Evolutionary conservation across 2,888 invertebrate species (phyloP), one percentile per base, ranked within the genome.

Genomic region (Apocheima hispidaria): DNA sequence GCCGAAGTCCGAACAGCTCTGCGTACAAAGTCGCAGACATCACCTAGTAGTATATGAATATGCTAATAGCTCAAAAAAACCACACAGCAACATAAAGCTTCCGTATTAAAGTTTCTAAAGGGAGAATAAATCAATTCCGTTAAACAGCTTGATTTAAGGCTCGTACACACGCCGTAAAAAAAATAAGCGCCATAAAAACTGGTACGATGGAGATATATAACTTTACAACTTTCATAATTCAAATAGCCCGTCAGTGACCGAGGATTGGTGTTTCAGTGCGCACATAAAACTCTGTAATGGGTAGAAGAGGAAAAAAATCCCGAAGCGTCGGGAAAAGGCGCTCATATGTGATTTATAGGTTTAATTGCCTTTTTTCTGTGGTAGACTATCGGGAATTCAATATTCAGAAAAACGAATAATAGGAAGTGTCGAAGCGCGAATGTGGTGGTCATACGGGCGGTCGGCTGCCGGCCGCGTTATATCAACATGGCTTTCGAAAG

Each of bases 221-320:
- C 83, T 84, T 86, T 85, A 86, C 82, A 85, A 84, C 85, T 86
- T 87, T 87, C 88, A 90, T 92, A 90, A 85, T 84, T 91, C 91
- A 91, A 87, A 87, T 77, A 81, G 83, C 81, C 77, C 81, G 87
- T 84, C 86, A 84, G 85, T 81, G 76, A 73, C 76, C 71, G 75
- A 74, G 78, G 78, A 77, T 77, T 70, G 79, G 60, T 70, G 68
- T 81, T 81, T 77, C 81, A 78, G 73, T 77, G 73, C 74, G 73
- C 78, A 79, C 83, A 84, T 85, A 85, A 88, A 88, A 83, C 78
- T 77, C 75, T 41, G 77, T 82, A 81, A 83, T 82, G 77, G 81
- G 70, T 72, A 67, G 74, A 73, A 78, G 74, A 78, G 78, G 78
- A 76, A 82, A 81, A 84, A 81, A 75, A 69, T 23, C 21, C 28